Conservation (phyloP, 2,113 vertebrate species). For the Sinosuthora webbiana region DNA sequence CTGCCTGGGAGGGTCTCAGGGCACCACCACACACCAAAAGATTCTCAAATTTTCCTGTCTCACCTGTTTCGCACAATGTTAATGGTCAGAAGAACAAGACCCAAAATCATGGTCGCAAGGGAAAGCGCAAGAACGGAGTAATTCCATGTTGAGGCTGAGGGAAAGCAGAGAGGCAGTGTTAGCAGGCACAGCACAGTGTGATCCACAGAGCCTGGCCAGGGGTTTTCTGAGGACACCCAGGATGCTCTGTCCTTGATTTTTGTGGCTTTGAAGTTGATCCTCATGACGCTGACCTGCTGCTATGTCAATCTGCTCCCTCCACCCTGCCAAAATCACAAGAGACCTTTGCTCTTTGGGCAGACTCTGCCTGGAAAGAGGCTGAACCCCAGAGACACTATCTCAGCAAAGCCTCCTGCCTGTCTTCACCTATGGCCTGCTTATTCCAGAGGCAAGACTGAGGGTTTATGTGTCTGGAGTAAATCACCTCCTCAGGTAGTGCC, state of each 20-base stretch:
- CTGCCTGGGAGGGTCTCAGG: not conserved
- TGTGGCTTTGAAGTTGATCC: not conserved
- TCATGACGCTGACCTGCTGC: not conserved
- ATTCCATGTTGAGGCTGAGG: conserved; percentile 81
- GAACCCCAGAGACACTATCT: not conserved
- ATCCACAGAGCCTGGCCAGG: not conserved
- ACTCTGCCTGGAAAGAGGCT: not conserved
- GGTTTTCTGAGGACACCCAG: not conserved
- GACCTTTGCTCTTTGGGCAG: conserved; percentile 5
- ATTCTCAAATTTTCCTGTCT: not conserved
- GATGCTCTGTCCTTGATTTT: not conserved
- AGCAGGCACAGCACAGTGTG: not conserved
- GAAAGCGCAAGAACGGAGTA: conserved; percentile 78
- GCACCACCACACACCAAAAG: not conserved
- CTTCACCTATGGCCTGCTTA: not conserved
- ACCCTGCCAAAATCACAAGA: not conserved
- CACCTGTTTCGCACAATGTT: conserved; percentile 84
- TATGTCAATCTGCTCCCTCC: not conserved
- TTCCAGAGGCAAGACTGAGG: not conserved
- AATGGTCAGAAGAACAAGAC: conserved; percentile 78
- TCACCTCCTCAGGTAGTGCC: not conserved
- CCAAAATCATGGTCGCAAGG: conserved; percentile 69
- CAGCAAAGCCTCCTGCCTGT: not conserved
- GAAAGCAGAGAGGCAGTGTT: not conserved
- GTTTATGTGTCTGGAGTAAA: not conserved